phyloP scores from a whole-genome alignment of 2,113 vertebrate species.

The Ammodytes marinus region DNA sequence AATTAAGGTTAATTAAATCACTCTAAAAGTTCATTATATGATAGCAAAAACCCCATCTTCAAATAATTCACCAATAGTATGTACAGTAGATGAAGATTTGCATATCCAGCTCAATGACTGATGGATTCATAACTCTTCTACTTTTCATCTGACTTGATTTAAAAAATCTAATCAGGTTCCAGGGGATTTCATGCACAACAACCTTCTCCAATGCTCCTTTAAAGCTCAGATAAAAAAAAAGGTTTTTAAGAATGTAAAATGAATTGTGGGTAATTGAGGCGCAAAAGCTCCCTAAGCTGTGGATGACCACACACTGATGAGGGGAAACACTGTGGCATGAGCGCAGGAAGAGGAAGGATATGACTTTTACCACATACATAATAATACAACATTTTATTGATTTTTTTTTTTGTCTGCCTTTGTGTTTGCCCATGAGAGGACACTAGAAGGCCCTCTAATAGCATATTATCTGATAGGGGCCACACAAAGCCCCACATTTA shows the following conservation, averaged over 20 bases:
- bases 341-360: conserved; percentile 49
- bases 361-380: conserved; percentile 42
- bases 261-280: conserved; percentile 61
- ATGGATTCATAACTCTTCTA: no score
- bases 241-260: conserved; percentile 4
- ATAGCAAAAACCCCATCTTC: no score
- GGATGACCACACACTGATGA: conserved; percentile 64
- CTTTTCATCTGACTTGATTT: neutral
- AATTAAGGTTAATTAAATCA: no score
- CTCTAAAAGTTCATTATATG: no score
- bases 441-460: conserved; percentile 25
- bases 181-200: neutral
- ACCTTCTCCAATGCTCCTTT: conserved; percentile 38
- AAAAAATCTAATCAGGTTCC: neutral
- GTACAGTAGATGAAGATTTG: neutral
- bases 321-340: conserved; percentile 63
- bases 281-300: conserved; percentile 29
- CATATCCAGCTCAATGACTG: neutral
- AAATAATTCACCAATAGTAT: neutral
- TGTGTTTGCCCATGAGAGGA: conserved; percentile 53
- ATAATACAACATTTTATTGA: no score
- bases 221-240: conserved; percentile 31
- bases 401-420: neutral
- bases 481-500: neutral
- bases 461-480: no score